These are phyloP conservation scores for Drosophila vallismaia DNA, from an alignment of 2,888 invertebrate species.

Conservation along the genomic window DNA sequence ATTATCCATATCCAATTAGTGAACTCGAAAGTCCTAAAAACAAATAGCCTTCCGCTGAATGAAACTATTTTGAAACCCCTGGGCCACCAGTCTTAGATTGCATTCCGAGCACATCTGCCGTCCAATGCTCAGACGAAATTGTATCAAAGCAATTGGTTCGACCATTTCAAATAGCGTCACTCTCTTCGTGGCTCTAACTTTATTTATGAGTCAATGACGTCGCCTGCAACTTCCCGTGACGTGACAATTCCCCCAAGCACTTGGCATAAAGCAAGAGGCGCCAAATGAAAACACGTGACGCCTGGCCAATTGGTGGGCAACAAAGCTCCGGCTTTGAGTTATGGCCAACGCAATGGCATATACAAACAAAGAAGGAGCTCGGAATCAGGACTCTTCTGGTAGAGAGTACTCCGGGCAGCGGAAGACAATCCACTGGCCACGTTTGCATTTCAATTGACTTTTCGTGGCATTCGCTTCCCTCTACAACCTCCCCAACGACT, in stretches of 20 bases:
- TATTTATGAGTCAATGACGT: constrained; percentile 70
- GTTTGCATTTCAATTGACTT: constrained; percentile 74
- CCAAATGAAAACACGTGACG: constrained; percentile 77
- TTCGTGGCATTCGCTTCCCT: constrained; percentile 38
- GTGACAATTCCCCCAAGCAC: constrained; percentile 64
- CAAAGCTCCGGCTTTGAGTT: constrained; percentile 72
- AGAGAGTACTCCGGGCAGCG: constrained; percentile 15
- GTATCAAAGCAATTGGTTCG: constrained; percentile 40
- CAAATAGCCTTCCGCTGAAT: neutral
- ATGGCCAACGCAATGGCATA: constrained; percentile 57
- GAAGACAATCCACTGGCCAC: constrained; percentile 53
- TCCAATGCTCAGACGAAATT: constrained; percentile 15
- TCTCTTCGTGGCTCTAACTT: constrained; percentile 35
- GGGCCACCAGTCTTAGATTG: neutral
- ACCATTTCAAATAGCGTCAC: constrained; percentile 8
- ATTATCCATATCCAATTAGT: neutral
- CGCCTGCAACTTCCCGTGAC: constrained; percentile 62
- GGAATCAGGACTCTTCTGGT: constrained; percentile 5
- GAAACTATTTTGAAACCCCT: neutral
- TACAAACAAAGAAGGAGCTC: constrained; percentile 46
- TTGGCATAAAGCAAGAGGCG: constrained; percentile 48
- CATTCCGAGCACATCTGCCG: constrained; percentile 27
- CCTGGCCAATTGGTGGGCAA: constrained; percentile 72
- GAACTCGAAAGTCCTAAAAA: neutral
- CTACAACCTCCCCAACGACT: neutral